phyloP scores from a whole-genome alignment of 1,140 invertebrate genomes.

The Drosophila suzukii region DNA sequence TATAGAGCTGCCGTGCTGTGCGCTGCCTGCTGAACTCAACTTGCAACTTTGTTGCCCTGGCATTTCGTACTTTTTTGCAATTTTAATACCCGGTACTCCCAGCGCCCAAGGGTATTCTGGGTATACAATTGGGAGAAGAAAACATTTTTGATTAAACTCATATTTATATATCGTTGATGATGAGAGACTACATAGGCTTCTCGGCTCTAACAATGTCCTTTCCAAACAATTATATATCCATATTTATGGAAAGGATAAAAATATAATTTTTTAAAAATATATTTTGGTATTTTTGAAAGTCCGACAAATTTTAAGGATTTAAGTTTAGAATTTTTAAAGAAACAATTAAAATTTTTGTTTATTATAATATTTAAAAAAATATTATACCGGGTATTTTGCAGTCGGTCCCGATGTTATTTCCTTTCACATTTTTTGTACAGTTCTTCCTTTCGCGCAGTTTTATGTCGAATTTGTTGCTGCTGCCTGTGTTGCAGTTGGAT shows the following conservation, averaged over 20 bases:
- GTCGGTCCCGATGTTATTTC: background rate
- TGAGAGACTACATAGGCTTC: no score
- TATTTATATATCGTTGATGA: background rate
- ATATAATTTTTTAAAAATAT: background rate
- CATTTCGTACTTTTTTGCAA: slow-evolving; percentile 41
- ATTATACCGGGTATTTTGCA: slow-evolving; percentile 6
- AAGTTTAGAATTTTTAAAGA: no score
- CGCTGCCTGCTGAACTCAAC: slow-evolving; percentile 48
- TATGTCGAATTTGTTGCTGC: slow-evolving; percentile 63
- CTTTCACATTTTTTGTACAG: slow-evolving; percentile 7
- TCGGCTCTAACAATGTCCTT: no score
- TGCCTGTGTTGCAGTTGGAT: slow-evolving; percentile 33
- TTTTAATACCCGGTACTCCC: slow-evolving; percentile 8
- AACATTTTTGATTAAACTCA: background rate
- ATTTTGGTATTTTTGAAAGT: no score
- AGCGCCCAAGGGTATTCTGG: slow-evolving; percentile 3
- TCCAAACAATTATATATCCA: no score
- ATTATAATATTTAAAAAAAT: no score
- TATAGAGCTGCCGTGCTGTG: slow-evolving; percentile 38
- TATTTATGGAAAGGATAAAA: no score
- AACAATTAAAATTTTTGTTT: no score
- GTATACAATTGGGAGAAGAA: background rate
- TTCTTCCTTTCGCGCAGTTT: slow-evolving; percentile 33
- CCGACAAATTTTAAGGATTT: no score
- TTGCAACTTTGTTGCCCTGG: slow-evolving; percentile 64